Conservation (phyloP, 92 coral and sea anemone species). For the Metridium senile region DNA sequence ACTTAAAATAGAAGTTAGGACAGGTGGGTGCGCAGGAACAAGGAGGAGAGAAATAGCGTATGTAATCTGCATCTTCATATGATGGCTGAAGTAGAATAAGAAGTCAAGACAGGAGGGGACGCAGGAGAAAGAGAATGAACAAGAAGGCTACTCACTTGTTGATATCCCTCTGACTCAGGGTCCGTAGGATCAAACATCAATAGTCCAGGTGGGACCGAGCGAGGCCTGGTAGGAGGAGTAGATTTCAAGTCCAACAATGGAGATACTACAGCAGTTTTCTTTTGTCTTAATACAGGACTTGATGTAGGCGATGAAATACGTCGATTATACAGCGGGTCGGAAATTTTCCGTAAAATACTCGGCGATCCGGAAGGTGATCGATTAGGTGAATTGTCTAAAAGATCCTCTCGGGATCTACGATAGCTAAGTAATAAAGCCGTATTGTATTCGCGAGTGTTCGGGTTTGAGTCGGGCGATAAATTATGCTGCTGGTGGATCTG, state of each 20-base stretch:
- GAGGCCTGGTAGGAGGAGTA: slow-evolving; percentile 57
- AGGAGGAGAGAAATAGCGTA: no score
- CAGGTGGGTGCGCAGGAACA: no score
- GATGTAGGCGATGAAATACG: slow-evolving; percentile 40
- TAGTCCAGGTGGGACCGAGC: slow-evolving; percentile 76
- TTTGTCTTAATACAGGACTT: slow-evolving; percentile 45
- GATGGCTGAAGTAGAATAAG: no score
- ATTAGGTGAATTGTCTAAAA: slow-evolving; percentile 19
- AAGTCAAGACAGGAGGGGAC: no score
- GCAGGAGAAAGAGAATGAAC: no score
- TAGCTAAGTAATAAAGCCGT: slow-evolving; percentile 32
- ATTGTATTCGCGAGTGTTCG: slow-evolving; percentile 29
- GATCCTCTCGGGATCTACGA: slow-evolving; percentile 35
- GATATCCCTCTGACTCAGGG: slow-evolving; percentile 81
- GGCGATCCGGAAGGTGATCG: slow-evolving; percentile 60
- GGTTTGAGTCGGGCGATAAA: slow-evolving; percentile 14
- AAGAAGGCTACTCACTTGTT: slow-evolving; percentile 70
- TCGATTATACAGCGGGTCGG: slow-evolving; percentile 39
- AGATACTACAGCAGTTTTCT: slow-evolving; percentile 87
- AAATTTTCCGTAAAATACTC: slow-evolving; percentile 42
- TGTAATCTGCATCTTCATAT: no score
- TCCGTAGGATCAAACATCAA: slow-evolving; percentile 84
- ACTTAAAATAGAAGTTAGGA: no score
- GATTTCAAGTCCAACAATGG: slow-evolving; percentile 69
- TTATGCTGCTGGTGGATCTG: slow-evolving; percentile 42